Conservation (phyloP, 2,113 vertebrate genomes). For the Laticauda laticaudata region DNA sequence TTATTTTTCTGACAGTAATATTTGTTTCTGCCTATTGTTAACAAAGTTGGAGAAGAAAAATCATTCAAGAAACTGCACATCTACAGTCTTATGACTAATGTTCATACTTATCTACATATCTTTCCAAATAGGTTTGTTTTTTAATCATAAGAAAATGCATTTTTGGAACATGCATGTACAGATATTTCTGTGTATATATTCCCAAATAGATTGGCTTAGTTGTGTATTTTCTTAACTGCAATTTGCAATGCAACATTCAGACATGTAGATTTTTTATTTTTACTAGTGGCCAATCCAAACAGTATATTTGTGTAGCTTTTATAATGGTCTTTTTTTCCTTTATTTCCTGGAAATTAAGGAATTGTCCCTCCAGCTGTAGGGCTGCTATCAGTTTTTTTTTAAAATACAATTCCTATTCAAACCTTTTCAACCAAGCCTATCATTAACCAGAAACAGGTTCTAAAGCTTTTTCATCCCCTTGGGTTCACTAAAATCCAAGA, state of each 20-base stretch:
- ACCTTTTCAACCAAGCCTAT: neutral
- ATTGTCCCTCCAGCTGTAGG: neutral
- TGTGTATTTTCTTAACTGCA: neutral
- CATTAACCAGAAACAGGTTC: neutral
- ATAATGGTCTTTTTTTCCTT: neutral
- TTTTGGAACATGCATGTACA: neutral
- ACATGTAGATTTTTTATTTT: neutral
- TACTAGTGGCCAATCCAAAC: neutral
- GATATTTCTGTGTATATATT: neutral
- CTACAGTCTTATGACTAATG: neutral
- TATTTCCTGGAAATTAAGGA: neutral
- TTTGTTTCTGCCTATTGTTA: neutral
- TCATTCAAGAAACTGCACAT: neutral
- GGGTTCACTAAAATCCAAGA: neutral
- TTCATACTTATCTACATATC: neutral
- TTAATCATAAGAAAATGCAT: neutral
- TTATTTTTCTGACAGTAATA: neutral
- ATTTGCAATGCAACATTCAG: neutral
- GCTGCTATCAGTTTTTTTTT: neutral
- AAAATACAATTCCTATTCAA: neutral
- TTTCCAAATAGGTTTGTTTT: neutral
- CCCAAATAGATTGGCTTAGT: neutral
- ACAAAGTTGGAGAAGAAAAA: neutral
- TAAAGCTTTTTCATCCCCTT: neutral
- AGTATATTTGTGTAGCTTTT: neutral